Percentiles rank a stretch among this genome's conserved stretches.
Conservation (phyloP, 1,140 invertebrate genomes). For the Drosophila mojavensis region DNA sequence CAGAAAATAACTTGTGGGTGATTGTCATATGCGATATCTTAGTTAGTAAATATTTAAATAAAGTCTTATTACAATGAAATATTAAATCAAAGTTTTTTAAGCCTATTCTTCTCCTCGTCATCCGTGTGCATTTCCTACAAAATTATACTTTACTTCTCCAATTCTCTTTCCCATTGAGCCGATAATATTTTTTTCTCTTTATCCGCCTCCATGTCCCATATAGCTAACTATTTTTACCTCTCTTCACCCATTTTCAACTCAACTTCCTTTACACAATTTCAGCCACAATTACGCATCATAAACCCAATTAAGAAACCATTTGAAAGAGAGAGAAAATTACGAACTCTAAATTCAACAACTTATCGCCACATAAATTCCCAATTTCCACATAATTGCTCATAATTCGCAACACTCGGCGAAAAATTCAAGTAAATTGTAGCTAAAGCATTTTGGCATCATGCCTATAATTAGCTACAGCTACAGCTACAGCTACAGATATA, state of each 20-base stretch:
- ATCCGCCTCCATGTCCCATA: neutral
- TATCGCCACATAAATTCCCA: slow-evolving; percentile 30
- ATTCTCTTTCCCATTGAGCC: too few relatives aligned
- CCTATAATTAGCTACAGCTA: slow-evolving; percentile 26
- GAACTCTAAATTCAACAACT: slow-evolving; percentile 8
- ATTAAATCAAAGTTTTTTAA: too few relatives aligned
- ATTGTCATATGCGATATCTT: too few relatives aligned
- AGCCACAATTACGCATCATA: slow-evolving; percentile 10
- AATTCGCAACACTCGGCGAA: slow-evolving; percentile 9
- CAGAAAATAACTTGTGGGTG: too few relatives aligned
- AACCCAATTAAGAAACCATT: slow-evolving; percentile 2
- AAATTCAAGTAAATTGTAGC: neutral
- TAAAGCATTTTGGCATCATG: slow-evolving; percentile 19
- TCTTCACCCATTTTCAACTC: neutral
- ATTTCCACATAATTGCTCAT: slow-evolving; percentile 29
- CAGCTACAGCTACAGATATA: neutral
- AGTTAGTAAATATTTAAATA: too few relatives aligned
- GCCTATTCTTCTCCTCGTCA: too few relatives aligned
- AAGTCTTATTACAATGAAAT: too few relatives aligned
- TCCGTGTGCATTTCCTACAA: too few relatives aligned
- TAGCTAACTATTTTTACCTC: neutral
- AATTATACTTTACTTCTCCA: too few relatives aligned
- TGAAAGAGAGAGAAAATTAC: neutral
- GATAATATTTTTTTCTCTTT: neutral
- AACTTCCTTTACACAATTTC: neutral